Conservation (phyloP, 2,888 invertebrate species). For the Mimumesa dahlbomi region DNA sequence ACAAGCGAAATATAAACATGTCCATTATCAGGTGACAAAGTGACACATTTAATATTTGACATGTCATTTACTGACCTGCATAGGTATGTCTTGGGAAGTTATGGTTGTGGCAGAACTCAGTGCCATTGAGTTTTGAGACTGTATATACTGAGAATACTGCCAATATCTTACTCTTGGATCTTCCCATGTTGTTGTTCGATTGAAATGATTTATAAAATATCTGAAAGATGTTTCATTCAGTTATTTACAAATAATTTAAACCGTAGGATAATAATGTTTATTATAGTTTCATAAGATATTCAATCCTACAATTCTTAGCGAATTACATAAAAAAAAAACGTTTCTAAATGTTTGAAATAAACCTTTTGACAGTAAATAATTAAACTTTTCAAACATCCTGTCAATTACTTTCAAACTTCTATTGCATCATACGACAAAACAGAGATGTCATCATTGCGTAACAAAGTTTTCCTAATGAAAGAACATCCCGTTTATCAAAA, state of each 20-base stretch:
- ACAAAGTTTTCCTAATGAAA: conserved; percentile 8
- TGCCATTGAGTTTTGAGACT: conserved; percentile 74
- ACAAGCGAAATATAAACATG: not conserved
- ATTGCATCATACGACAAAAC: not conserved
- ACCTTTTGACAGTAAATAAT: not conserved
- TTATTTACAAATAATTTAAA: no score
- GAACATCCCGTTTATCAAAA: not conserved
- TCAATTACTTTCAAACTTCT: no score
- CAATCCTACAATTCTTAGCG: no score
- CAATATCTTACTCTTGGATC: conserved; percentile 86
- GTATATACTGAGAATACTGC: conserved; percentile 77
- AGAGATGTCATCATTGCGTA: conserved; percentile 23
- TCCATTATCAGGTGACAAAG: no score
- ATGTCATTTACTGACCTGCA: conserved; percentile 82
- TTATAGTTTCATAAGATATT: no score
- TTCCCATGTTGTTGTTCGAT: conserved; percentile 88
- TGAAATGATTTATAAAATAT: conserved; percentile 88
- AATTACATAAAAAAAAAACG: no score
- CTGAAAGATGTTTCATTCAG: conserved; percentile 78
- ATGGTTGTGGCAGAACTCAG: conserved; percentile 80
- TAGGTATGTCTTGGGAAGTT: conserved; percentile 83
- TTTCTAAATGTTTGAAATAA: no score
- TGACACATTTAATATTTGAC: not conserved
- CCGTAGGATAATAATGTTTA: no score
- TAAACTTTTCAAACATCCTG: no score